Evolutionary conservation across 2,797 vertebrate genomes (phyloP), one percentile per base, ranked within the genome.

Genomic region (Catharus ustulatus): DNA sequence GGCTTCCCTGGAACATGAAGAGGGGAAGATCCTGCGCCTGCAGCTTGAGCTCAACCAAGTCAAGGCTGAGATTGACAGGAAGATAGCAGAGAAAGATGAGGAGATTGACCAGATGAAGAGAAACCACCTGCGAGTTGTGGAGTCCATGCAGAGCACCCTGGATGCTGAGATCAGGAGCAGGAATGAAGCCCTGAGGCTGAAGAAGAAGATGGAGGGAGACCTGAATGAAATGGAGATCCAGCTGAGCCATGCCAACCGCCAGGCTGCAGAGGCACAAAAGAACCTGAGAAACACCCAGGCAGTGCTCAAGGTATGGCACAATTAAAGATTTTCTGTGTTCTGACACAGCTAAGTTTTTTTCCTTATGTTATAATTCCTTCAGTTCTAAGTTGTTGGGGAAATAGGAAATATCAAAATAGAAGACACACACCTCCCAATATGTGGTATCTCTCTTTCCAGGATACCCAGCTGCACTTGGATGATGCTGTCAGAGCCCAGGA

Each of bases 241-340:
- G 26, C 66, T 87, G 32, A 87, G 84, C 58, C 84, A 87, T 16
- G 84, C 84, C 49, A 87, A 87, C 15, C 84, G 84, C 4, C 8
- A 16, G 88, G 98, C 98, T 61, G 96, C 81, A 18, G 82, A 84
- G 32, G 82, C 71, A 8, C 82, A 84, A 18, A 98, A 97, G 74
- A 98, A 98, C 51, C 95, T 98, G 40, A 95, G 98, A 45, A 98
- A 98, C 15, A 93, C 97, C 1, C 80, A 83, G 49, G 80, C 6
- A n/a, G 68, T 83, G 23, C 80, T 83, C 29, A 83, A 83, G 80
- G 80, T 72, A 59, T 78, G 15, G n/a, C 19, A 20, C 6, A 62
- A 15, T 2, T 4, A 29, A 79, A 48, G 13, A 14, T 13, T 36
- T 49, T 62, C 8, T 26, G 30, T 45, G 7, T 75, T 68, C 7